Percentiles rank a stretch among this genome's conserved stretches.
Conservation (phyloP, 2,113 vertebrate genomes). For the Lethenteron reissneri region DNA sequence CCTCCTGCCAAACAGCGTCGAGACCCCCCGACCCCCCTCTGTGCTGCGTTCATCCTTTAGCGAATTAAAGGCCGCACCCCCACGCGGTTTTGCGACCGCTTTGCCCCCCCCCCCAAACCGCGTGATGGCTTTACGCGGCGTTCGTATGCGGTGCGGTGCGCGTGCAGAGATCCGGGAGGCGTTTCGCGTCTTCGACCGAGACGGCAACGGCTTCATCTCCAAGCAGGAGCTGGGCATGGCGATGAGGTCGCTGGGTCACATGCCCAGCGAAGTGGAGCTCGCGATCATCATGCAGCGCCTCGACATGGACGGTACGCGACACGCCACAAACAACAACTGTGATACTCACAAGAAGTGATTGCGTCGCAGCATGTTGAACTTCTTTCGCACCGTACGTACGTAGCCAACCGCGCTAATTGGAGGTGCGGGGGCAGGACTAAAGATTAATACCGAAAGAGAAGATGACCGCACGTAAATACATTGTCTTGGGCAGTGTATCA, state of each 20-base stretch:
- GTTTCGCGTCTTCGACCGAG: constrained; percentile 79
- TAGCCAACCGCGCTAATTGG: no score
- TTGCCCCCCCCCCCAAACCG: background rate
- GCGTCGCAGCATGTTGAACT: no score
- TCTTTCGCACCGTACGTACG: no score
- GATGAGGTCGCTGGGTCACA: constrained; percentile 93
- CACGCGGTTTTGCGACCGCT: background rate
- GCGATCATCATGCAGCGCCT: constrained; percentile 98
- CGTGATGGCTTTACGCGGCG: constrained; percentile 5
- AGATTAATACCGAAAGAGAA: background rate
- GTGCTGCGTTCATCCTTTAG: no score
- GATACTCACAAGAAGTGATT: no score
- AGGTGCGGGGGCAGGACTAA: background rate
- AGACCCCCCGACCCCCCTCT: no score
- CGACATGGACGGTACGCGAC: constrained; percentile 83
- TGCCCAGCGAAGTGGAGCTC: constrained; percentile 96
- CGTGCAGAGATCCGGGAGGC: constrained; percentile 78
- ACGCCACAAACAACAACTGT: no score
- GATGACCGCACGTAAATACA: background rate
- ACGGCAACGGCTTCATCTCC: constrained; percentile 95
- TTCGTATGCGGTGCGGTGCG: no score
- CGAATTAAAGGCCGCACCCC: background rate
- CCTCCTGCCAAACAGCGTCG: no score
- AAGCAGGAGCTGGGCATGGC: constrained; percentile 99
- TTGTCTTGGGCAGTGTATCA: background rate